Evolutionary conservation across 2,113 vertebrate genomes (phyloP), one percentile per base, ranked within the genome.

Genomic region (Clarias macrocephalus): DNA sequence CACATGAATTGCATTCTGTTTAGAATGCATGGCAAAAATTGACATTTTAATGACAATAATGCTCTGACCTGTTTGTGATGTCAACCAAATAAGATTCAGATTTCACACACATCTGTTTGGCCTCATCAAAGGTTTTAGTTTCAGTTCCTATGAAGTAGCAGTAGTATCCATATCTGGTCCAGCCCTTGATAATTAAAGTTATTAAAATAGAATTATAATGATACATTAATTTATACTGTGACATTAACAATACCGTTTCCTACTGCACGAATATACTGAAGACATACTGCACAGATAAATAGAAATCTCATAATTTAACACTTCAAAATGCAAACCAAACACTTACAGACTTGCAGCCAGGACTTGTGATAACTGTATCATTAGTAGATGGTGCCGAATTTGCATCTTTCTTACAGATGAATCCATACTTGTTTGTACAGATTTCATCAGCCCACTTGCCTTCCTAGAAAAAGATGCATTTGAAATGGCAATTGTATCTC

Each of bases 391-490:
- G 89, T 73, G 91, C 87, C 54, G 91, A 33, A 83, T 92, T 73
- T 21, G 96, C 95, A 87, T 95, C 96, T 87, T 94, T 97, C 93
- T 97, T 98, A 91, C 98, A 99, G 87, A 99, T 94, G 85, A 94
- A 99, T 56, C 94, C 95, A 70, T 94, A 93, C 84, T 94, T 93
- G 54, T 94, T 93, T 77, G 96, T 95, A 88, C 98, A 99, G 10
- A 88, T 88, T 23, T 91, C 86, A 86, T 99, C 97, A 16, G 95
- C 96, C 98, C 98, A 99, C 90, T 96, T 96, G n/a, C 97, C 97
- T 81, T 96, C 95, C 97, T 98, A 90, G 30, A 60, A 52, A 68
- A 81, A 82, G 6, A 73, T 42, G 18, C 54, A 65, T 80, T 80
- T 33, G 18, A 75, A 19, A 9, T 23, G n/a, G 21, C 37, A 10